Evolutionary conservation across 2,888 invertebrate genomes (phyloP).

Genomic region (Trypoxylon attenuatum): DNA sequence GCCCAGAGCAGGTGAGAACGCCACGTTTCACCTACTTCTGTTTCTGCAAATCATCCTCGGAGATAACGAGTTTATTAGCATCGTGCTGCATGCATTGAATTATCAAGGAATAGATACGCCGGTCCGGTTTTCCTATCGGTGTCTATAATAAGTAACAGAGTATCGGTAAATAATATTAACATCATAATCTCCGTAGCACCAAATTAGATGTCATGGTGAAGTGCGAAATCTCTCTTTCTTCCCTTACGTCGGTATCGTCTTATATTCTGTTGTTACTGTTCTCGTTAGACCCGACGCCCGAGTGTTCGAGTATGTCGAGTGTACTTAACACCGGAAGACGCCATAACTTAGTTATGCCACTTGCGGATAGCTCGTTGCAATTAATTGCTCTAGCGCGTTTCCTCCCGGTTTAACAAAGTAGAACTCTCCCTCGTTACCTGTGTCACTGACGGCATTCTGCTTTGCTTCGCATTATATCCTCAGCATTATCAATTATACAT

Average conservation of each 20-base stretch:
- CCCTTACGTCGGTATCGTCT: no score
- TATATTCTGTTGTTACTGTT: no score
- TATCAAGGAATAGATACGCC: background rate
- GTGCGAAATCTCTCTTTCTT: no score
- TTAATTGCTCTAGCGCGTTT: slow-evolving; percentile 53
- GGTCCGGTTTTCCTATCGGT: background rate
- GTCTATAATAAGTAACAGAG: background rate
- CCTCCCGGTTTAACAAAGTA: slow-evolving; percentile 50
- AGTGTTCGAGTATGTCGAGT: slow-evolving; percentile 46
- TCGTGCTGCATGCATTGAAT: background rate
- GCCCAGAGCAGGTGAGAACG: background rate
- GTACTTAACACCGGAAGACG: slow-evolving; percentile 51
- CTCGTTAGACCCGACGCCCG: no score
- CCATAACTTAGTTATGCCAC: slow-evolving; percentile 26
- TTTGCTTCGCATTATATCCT: slow-evolving; percentile 8
- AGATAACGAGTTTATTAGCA: background rate
- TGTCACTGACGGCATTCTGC: slow-evolving; percentile 31
- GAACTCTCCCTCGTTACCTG: slow-evolving; percentile 34
- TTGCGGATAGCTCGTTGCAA: slow-evolving; percentile 45
- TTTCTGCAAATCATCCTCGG: background rate
- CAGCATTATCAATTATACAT: no score
- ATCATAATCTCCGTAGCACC: background rate
- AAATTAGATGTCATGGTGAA: no score
- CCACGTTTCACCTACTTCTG: background rate
- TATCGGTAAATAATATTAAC: background rate